These are phyloP conservation scores for Drosophila silvestris DNA, from an alignment of 2,888 invertebrate species.

Conservation along the genomic window DNA sequence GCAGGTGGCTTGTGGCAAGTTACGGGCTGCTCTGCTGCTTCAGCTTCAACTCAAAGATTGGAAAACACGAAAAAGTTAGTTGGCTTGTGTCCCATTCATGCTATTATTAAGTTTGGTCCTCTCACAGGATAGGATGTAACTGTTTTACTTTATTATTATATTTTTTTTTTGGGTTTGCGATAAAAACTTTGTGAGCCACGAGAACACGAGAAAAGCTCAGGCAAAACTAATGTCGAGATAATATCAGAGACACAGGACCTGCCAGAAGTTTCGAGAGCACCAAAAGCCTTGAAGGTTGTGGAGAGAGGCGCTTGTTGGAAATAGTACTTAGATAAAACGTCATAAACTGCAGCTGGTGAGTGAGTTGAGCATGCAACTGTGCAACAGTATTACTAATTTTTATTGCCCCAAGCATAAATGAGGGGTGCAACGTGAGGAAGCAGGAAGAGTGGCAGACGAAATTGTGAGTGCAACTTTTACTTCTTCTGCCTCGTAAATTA, in stretches of 20 bases:
- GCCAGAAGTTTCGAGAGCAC: slow-evolving; percentile 32
- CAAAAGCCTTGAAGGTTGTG: slow-evolving; percentile 23
- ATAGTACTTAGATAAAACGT: slow-evolving; percentile 30
- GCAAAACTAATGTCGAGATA: slow-evolving; percentile 47
- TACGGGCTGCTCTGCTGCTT: not conserved
- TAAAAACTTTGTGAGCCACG: slow-evolving; percentile 46
- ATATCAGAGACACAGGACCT: slow-evolving; percentile 25
- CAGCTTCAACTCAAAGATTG: slow-evolving; percentile 44
- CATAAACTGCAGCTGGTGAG: slow-evolving; percentile 53
- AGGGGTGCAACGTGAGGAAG: not conserved
- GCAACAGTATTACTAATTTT: slow-evolving; percentile 32
- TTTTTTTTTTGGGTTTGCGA: slow-evolving; percentile 14
- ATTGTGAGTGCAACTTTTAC: not conserved
- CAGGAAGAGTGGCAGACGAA: not conserved
- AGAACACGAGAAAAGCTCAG: slow-evolving; percentile 10
- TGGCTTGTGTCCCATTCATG: slow-evolving; percentile 12
- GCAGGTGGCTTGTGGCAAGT: slow-evolving; percentile 11
- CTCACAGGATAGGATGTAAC: slow-evolving; percentile 16
- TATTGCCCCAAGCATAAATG: slow-evolving; percentile 6
- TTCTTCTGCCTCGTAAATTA: slow-evolving; percentile 50
- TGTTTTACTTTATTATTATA: slow-evolving; percentile 12
- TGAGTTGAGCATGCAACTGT: slow-evolving; percentile 32
- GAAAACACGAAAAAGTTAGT: slow-evolving; percentile 38
- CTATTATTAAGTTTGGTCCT: slow-evolving; percentile 38
- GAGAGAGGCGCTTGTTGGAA: not conserved